Percentiles rank a stretch among this genome's conserved stretches.
phyloP scores from a whole-genome alignment of 2,888 invertebrate genomes.

The Sturmia bella region DNA sequence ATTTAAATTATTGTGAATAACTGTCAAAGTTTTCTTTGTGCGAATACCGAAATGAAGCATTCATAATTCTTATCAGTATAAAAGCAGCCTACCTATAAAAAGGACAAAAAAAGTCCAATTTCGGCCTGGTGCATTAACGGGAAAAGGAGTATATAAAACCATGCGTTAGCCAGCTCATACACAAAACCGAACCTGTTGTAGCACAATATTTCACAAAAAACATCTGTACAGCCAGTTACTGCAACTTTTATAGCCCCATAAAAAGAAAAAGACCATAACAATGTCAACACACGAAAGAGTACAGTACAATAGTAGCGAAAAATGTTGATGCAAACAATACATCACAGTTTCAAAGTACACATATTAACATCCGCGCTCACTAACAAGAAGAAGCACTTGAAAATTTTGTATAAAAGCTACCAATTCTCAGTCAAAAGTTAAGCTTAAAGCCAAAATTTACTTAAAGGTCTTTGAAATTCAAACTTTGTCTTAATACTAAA shows the following conservation, averaged over 20 bases:
- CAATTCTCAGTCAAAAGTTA: too few species aligned
- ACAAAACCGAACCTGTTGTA: not conserved
- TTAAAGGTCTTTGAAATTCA: too few species aligned
- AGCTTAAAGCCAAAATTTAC: too few species aligned
- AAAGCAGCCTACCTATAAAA: slow-evolving; percentile 18
- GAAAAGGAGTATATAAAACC: not conserved
- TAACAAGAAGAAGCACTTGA: too few species aligned
- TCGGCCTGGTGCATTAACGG: slow-evolving; percentile 29
- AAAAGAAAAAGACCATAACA: slow-evolving; percentile 20
- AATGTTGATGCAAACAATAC: not conserved
- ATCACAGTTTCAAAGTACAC: not conserved
- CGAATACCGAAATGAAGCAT: not conserved
- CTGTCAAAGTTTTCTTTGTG: slow-evolving; percentile 17
- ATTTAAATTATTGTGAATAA: slow-evolving; percentile 19
- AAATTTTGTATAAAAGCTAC: too few species aligned
- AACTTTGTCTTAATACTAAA: too few species aligned
- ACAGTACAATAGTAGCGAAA: too few species aligned
- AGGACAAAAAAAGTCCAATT: not conserved
- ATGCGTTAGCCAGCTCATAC: slow-evolving; percentile 8
- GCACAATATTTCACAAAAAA: not conserved
- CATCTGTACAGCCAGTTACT: not conserved
- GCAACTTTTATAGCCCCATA: not conserved
- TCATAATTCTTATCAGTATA: slow-evolving; percentile 39
- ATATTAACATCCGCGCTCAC: too few species aligned
- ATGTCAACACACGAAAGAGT: slow-evolving; percentile 35